phyloP scores from a whole-genome alignment of 2,797 vertebrate species.

The Nyctibius grandis region DNA sequence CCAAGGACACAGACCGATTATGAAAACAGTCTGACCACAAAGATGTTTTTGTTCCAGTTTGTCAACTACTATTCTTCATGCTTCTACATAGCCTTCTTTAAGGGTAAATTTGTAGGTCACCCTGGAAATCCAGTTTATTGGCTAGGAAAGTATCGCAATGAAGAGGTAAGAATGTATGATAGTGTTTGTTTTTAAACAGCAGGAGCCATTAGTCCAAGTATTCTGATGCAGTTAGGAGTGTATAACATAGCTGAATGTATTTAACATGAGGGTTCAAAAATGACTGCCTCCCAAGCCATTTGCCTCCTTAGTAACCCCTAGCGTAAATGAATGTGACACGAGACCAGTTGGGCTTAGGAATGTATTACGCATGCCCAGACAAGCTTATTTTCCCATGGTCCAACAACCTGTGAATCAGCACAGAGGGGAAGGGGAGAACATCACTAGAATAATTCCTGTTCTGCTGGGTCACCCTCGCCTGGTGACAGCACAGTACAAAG shows the following conservation, averaged over 20 bases:
- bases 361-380: fast-evolving
- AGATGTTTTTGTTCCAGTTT: conserved; percentile 97
- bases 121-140: conserved; percentile 88
- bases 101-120: conserved; percentile 89
- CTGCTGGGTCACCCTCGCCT: not conserved
- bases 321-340: not conserved
- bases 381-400: not conserved
- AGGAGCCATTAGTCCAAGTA: not conserved
- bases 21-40: conserved; percentile 92
- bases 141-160: conserved; percentile 87
- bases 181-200: not conserved
- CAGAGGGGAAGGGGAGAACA: not conserved
- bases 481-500: not conserved
- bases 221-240: not conserved
- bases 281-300: not conserved
- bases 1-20: conserved; percentile 92
- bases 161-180: conserved; percentile 80
- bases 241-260: not conserved
- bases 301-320: not conserved
- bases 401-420: not conserved
- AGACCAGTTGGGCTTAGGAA: not conserved
- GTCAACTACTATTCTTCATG: conserved; percentile 97
- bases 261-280: not conserved
- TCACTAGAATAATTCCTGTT: not conserved
- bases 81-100: conserved; percentile 94